Base-by-base conservation (phyloP, 2,113 vertebrate genomes). In the Oophaga pumilio region DNA sequence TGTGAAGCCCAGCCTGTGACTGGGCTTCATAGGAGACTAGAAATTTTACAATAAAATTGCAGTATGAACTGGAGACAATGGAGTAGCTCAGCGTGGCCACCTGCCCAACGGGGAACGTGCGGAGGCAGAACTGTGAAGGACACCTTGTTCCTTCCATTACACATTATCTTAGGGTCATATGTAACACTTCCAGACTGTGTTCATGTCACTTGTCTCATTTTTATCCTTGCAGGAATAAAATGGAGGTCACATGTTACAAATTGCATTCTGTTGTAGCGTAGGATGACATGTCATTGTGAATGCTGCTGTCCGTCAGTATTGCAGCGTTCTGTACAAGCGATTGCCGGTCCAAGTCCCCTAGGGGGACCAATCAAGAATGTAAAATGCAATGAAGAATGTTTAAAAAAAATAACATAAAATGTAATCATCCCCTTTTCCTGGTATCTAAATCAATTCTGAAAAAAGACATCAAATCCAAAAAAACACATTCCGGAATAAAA, bases 61-160 rank as follows among this genome's bases (percentile, higher is more conserved):
- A 43, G 5, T 43, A 62, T 85, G 49, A 68, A 69, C 43, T 71
- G 82, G 49, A 85, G 69, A 85, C 71, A 62, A 76, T 50, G 57
- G 33, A 59, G 52, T 49, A 8, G 26, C 84, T 24, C 49, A 50
- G 53, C 22, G 15, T 10, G 33, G 15, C 28, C 18, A 50, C 60
- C 50, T 50, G 56, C 77, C 24, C 17, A 28, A 69, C 24, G 60
- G 13, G 56, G 20, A 13, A 81, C n/a, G 28, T 64, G 59, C 50
- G 28, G 66, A 62, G 50, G 33, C 68, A 73, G 28, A 73, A 22
- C 71, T 74, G 71, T 74, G 8, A 74, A 74, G 69, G 28, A 43
- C 15, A 74, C 33, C 5, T 12, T 74, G 71, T 22, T 50, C 17
- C 71, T 49, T 50, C 20, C 71, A 74, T 74, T 49, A 50, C 22